Evolutionary conservation across 1,140 invertebrate genomes (phyloP).

Genomic region (Melanaphis sacchari): DNA sequence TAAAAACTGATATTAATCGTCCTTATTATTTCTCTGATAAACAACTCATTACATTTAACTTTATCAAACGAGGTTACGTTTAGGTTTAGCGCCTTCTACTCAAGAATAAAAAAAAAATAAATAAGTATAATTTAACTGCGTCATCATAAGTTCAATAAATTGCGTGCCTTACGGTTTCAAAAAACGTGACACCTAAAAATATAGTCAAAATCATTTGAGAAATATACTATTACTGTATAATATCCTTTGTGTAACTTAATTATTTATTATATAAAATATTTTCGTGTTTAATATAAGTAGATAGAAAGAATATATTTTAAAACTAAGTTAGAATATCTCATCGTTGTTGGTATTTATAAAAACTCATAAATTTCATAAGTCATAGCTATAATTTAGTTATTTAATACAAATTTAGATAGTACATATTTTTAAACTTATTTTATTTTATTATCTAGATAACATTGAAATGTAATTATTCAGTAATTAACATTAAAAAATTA

Average conservation of each 20-base stretch:
- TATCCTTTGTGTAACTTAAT: neutral
- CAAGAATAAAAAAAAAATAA: neutral
- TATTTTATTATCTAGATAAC: neutral
- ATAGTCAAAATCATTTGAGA: neutral
- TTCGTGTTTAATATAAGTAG: neutral
- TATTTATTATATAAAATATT: no score
- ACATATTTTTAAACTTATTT: neutral
- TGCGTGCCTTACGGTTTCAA: neutral
- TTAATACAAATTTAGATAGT: neutral
- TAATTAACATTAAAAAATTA: neutral
- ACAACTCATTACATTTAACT: slow-evolving; percentile 14
- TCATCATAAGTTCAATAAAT: slow-evolving; percentile 7
- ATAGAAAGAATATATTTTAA: neutral
- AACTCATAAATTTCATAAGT: neutral
- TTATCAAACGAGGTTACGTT: neutral
- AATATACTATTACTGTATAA: neutral
- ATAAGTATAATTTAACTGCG: neutral
- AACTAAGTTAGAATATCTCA: neutral
- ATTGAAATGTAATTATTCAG: neutral
- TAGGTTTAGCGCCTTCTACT: neutral
- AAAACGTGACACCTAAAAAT: neutral
- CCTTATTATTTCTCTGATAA: slow-evolving; percentile 26
- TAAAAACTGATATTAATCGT: slow-evolving; percentile 19
- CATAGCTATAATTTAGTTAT: neutral
- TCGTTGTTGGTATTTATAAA: neutral